phyloP scores from a whole-genome alignment of 2,888 invertebrate genomes.

The Ferrisia virgata region DNA sequence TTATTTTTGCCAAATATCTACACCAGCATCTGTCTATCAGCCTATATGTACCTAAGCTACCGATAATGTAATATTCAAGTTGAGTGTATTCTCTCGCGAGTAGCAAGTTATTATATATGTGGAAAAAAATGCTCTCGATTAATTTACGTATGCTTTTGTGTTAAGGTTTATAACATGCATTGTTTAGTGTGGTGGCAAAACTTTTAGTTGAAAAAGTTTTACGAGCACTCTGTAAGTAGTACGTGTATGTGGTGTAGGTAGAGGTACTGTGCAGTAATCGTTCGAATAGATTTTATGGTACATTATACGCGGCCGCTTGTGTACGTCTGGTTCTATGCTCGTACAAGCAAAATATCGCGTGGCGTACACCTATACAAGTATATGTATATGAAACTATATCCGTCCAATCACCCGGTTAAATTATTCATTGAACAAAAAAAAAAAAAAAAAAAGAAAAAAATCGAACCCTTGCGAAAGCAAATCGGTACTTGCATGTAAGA shows the following conservation, averaged over 20 bases:
- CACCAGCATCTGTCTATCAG: background rate
- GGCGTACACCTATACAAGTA: background rate
- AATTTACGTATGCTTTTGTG: background rate
- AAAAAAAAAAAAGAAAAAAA: background rate
- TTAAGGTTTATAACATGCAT: no score
- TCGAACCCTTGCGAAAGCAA: background rate
- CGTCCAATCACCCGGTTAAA: background rate
- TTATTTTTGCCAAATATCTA: no score
- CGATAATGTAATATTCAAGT: no score
- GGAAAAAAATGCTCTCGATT: background rate
- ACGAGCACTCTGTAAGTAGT: background rate
- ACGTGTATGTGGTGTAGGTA: no score
- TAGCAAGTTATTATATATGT: no score
- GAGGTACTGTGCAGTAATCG: background rate
- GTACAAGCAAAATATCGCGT: background rate
- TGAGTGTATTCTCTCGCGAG: background rate
- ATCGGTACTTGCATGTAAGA: background rate
- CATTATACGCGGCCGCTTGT: background rate
- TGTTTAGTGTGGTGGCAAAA: background rate
- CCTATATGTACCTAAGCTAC: background rate
- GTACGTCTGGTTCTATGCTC: no score
- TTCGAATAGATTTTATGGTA: background rate
- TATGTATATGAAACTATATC: no score
- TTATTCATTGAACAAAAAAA: background rate
- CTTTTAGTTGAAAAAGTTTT: constrained; percentile 6